Percentiles rank a stretch among this genome's conserved stretches.
Conservation (phyloP, 1,140 invertebrate genomes). For the Potamilus streckersoni region DNA sequence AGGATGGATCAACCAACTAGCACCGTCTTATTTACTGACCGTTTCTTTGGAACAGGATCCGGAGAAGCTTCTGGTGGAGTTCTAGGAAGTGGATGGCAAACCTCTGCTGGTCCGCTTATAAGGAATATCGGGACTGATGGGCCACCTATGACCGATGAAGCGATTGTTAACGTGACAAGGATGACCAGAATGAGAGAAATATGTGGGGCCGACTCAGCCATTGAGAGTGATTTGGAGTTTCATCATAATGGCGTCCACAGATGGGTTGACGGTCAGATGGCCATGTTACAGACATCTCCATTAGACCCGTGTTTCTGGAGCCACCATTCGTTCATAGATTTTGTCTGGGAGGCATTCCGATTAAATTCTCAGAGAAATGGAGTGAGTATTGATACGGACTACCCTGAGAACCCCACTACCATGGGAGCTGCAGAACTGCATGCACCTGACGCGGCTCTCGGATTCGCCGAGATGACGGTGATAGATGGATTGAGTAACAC, state of each 20-base stretch:
- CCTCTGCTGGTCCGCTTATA: slow-evolving; percentile 38
- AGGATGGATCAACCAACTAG: slow-evolving; percentile 54
- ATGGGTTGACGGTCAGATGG: slow-evolving; percentile 59
- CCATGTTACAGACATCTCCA: slow-evolving; percentile 51
- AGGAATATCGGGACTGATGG: slow-evolving; percentile 36
- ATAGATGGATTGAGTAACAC: slow-evolving; percentile 47
- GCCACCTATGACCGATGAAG: slow-evolving; percentile 22
- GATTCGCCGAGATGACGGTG: slow-evolving; percentile 37
- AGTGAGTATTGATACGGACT: slow-evolving; percentile 39
- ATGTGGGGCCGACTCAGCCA: slow-evolving; percentile 24
- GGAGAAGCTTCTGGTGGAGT: slow-evolving; percentile 45
- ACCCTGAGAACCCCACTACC: slow-evolving; percentile 31
- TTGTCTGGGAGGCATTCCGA: slow-evolving; percentile 59
- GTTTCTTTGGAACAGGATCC: slow-evolving; percentile 65
- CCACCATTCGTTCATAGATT: slow-evolving; percentile 68
- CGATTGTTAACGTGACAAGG: slow-evolving; percentile 34
- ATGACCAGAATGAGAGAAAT: slow-evolving; percentile 27
- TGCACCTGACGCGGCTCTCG: slow-evolving; percentile 24
- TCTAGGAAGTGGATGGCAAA: slow-evolving; percentile 62
- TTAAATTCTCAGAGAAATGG: slow-evolving; percentile 39
- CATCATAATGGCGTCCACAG: slow-evolving; percentile 54
- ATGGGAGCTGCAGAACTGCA: slow-evolving; percentile 34
- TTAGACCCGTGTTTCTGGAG: slow-evolving; percentile 67
- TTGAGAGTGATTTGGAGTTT: slow-evolving; percentile 51
- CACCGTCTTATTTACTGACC: slow-evolving; percentile 61